A percentile compares a stretch with the other conserved stretches of the same genome.
Conservation (phyloP, 2,113 vertebrate species). For the human region DNA sequence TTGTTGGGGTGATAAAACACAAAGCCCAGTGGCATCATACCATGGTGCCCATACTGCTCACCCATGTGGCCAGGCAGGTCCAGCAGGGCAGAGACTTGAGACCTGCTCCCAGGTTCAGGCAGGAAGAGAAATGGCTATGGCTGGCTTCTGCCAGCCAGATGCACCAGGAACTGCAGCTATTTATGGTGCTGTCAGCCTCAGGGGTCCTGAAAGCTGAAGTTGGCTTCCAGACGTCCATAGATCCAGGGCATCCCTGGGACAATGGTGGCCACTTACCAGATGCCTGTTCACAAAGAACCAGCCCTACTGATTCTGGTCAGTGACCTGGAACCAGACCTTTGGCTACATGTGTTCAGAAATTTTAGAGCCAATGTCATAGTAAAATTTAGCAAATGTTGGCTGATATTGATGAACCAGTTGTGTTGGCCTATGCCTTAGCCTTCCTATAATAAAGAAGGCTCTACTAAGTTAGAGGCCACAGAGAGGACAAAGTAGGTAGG, state of each 20-base stretch:
- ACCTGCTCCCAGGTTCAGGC: background rate
- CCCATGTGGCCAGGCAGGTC: background rate
- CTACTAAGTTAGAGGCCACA: background rate
- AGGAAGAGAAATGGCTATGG: background rate
- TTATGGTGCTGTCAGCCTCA: background rate
- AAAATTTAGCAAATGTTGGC: background rate
- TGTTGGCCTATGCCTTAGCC: background rate
- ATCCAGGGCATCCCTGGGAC: background rate
- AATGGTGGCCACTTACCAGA: background rate
- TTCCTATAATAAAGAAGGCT: background rate
- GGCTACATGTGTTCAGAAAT: background rate
- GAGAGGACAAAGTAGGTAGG: background rate
- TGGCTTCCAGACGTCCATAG: background rate
- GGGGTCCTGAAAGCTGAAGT: background rate
- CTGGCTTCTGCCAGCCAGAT: background rate
- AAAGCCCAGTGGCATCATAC: background rate
- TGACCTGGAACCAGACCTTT: slow-evolving; percentile 2
- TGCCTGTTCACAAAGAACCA: background rate
- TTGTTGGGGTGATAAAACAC: background rate
- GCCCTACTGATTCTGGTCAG: background rate
- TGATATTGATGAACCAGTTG: background rate
- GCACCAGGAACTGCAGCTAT: background rate
- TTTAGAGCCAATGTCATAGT: background rate
- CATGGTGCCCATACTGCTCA: background rate
- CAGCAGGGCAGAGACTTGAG: background rate